These are phyloP conservation scores for Clarias gariepinus DNA, from an alignment of 2,113 vertebrate species.

Conservation along the genomic window DNA sequence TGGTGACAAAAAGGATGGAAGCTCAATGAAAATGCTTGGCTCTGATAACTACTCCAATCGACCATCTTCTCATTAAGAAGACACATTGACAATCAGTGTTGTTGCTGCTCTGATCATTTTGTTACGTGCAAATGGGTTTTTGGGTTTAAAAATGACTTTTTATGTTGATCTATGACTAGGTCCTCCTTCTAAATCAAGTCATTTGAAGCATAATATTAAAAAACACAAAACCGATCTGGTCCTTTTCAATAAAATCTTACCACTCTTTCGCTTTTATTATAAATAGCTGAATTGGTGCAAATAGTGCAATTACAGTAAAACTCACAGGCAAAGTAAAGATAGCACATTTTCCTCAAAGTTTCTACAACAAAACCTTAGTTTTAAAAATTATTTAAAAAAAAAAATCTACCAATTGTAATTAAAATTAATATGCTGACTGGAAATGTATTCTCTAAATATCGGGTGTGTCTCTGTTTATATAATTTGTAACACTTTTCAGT, in stretches of 20 bases:
- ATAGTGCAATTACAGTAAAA: neutral
- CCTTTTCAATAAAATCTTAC: neutral
- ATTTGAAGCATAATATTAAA: slow-evolving; percentile 5
- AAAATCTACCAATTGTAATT: neutral
- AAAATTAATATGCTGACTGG: neutral
- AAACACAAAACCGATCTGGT: neutral
- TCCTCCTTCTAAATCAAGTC: neutral
- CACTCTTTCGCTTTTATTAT: neutral
- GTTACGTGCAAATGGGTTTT: slow-evolving; percentile 31
- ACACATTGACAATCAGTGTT: slow-evolving; percentile 60
- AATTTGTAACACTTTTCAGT: slow-evolving; percentile 33
- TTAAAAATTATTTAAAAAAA: neutral
- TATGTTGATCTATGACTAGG: neutral
- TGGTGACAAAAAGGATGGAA: slow-evolving; percentile 57
- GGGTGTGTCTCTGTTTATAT: slow-evolving; percentile 22
- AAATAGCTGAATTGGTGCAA: neutral
- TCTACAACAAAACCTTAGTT: neutral
- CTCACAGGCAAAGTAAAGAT: neutral
- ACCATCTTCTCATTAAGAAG: slow-evolving; percentile 54
- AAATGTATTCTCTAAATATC: neutral
- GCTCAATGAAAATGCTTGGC: slow-evolving; percentile 57
- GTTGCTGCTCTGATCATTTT: slow-evolving; percentile 56
- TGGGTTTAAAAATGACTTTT: neutral
- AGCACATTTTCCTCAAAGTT: neutral
- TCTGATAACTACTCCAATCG: slow-evolving; percentile 61